Base-by-base conservation (phyloP, 1,140 invertebrate species). In the Trichonephila clavipes region DNA sequence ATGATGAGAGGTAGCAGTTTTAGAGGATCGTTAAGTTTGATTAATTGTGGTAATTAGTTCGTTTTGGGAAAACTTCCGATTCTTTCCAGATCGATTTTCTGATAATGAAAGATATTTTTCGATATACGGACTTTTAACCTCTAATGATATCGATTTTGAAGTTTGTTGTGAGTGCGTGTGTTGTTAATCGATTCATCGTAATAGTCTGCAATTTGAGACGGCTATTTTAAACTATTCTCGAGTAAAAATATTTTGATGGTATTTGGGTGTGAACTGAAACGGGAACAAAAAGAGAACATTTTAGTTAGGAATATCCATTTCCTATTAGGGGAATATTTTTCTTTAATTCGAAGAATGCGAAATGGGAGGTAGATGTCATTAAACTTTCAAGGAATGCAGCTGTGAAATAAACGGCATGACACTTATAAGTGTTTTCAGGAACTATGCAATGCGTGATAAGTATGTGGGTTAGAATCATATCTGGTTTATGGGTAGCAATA, bases 31-130 rank as follows among this genome's bases (percentile, higher is more conserved):
- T 90, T 90, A 81, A 59, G 66, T 82, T 28, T 90, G 87, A 90
- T 90, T 90, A 90, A 90, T 90, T 77, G 51, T 19, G 58, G 44
- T 34, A 90, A 90, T 90, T 90, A 82, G 89, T 82, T 82, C 77
- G 82, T 90, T 90, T 82, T 44, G 18, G 40, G 59, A 64, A 64
- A 28, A 81, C 61, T 88, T 69, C 62, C 24, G 21, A 40, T 40
- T 88, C 28, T 88, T 88, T 64, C 62, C n/a, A 16, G 6, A 90
- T 90, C 77, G 77, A 90, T 90, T 90, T 81, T 90, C 72, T 10
- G 89, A 90, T 90, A 90, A 82, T 72, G 28, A 82, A 82, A 82
- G 59, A 82, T 81, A 82, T 62, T 88, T 88, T 88, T 64, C 72
- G 72, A 77, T 62, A 34, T 61, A 66, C 51, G 28, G 59, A 61